phyloP scores from a whole-genome alignment of 2,113 vertebrate species.

The Microtus oregoni region DNA sequence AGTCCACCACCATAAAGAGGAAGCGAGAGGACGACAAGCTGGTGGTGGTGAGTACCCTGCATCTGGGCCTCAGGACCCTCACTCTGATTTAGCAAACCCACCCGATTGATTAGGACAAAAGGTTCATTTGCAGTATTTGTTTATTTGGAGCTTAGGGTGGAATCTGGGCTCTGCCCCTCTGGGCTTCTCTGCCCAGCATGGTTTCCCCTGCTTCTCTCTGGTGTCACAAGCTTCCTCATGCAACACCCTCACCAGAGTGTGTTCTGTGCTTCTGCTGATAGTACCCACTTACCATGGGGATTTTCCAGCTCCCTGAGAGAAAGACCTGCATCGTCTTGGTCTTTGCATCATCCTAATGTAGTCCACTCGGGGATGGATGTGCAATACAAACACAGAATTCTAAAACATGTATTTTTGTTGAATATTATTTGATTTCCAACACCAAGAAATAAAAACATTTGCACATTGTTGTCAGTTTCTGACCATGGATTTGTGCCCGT shows the following conservation, averaged over 20 bases:
- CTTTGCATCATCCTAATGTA: not conserved
- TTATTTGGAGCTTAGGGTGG: not conserved
- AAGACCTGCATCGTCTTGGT: not conserved
- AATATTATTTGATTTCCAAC: conserved; percentile 25
- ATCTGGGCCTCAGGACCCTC: not conserved
- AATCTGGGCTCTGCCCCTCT: not conserved
- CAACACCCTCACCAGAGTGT: fast-evolving
- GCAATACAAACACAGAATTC: not conserved
- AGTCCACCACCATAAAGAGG: conserved; percentile 93
- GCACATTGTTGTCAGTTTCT: not conserved
- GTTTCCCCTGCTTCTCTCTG: not conserved
- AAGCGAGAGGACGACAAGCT: conserved; percentile 93
- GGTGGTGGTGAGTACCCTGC: conserved; percentile 90
- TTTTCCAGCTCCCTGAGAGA: not conserved
- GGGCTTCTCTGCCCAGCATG: not conserved
- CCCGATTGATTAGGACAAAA: not conserved
- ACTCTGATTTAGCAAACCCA: not conserved
- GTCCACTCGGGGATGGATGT: not conserved
- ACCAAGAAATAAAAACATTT: not conserved
- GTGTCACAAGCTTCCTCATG: not conserved
- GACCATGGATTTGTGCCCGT: conserved; percentile 35
- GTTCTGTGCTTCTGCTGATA: not conserved
- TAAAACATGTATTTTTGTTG: not conserved
- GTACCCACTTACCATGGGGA: not conserved
- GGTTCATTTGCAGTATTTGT: not conserved